Conservation (phyloP, 2,113 vertebrate species). For the Odontophorus gujanensis region DNA sequence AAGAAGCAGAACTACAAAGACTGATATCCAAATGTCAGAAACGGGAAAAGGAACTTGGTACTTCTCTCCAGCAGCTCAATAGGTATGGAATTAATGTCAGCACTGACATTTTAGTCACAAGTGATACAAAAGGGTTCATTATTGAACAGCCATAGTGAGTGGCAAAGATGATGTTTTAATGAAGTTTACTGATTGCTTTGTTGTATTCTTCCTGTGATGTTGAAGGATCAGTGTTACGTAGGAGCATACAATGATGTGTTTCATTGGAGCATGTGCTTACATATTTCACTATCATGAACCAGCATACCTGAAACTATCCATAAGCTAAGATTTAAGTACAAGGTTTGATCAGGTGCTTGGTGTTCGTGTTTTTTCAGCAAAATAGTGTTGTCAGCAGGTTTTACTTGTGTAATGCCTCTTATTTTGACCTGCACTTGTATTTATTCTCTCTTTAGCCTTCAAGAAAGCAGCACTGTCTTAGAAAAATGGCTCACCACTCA, state of each 20-base stretch:
- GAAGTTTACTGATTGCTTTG: neutral
- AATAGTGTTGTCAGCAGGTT: neutral
- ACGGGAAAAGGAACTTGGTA: conserved; percentile 78
- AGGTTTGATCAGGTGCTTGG: neutral
- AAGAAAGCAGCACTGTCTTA: conserved; percentile 60
- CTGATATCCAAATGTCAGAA: conserved; percentile 81
- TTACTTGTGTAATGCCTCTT: neutral
- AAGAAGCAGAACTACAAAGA: conserved; percentile 83
- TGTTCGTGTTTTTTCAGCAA: neutral
- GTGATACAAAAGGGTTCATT: neutral
- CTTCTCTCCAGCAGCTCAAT: conserved; percentile 76
- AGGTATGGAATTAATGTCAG: conserved; percentile 74
- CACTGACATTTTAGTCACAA: conserved; percentile 1
- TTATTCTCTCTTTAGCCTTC: conserved; percentile 65
- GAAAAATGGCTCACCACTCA: conserved; percentile 74
- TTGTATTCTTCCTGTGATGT: neutral
- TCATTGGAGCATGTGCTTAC: neutral
- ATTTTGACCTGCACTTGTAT: neutral
- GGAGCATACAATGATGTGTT: neutral
- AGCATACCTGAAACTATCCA: neutral
- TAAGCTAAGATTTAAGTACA: neutral
- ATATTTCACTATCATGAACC: neutral
- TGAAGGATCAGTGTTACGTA: neutral
- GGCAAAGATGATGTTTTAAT: neutral
- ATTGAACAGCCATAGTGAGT: neutral